Conservation (phyloP, 2,888 invertebrate species). For the Mimachlamys varia region DNA sequence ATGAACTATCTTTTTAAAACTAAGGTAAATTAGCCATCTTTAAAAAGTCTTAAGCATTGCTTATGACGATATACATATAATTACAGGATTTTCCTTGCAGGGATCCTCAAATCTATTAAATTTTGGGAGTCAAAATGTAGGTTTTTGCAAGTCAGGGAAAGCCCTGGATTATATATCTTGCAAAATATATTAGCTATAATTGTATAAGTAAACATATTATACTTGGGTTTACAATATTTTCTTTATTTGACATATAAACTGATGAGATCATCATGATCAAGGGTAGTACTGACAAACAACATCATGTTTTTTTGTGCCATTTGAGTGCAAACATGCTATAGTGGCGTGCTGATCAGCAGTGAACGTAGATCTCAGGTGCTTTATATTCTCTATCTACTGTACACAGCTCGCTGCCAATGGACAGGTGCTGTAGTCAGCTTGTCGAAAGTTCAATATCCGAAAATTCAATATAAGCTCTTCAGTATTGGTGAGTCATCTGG, state of each 20-base stretch:
- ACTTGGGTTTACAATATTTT: too few relatives aligned
- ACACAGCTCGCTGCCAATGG: not conserved
- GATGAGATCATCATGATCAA: conserved; percentile 25
- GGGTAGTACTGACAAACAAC: not conserved
- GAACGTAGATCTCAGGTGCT: conserved; percentile 14
- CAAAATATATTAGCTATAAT: too few relatives aligned
- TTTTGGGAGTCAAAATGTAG: too few relatives aligned
- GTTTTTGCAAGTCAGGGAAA: too few relatives aligned
- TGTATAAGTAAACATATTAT: too few relatives aligned
- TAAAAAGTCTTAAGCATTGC: too few relatives aligned
- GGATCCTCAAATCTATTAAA: too few relatives aligned
- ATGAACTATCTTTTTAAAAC: too few relatives aligned
- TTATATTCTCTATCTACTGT: not conserved
- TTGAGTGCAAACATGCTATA: not conserved
- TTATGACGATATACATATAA: too few relatives aligned
- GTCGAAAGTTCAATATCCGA: conserved; percentile 36
- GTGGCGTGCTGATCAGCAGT: not conserved
- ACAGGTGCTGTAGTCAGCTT: conserved; percentile 34
- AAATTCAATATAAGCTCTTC: conserved; percentile 32
- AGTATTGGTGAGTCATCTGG: conserved; percentile 22
- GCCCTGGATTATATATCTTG: too few relatives aligned
- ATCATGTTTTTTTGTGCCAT: not conserved
- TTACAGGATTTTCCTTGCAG: too few relatives aligned
- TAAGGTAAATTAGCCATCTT: too few relatives aligned
- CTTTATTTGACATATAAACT: not conserved